A percentile compares a stretch with the other conserved stretches of the same genome.
Evolutionary conservation across 2,113 vertebrate genomes (phyloP).

Genomic region (Tychaedon coryphoeus): DNA sequence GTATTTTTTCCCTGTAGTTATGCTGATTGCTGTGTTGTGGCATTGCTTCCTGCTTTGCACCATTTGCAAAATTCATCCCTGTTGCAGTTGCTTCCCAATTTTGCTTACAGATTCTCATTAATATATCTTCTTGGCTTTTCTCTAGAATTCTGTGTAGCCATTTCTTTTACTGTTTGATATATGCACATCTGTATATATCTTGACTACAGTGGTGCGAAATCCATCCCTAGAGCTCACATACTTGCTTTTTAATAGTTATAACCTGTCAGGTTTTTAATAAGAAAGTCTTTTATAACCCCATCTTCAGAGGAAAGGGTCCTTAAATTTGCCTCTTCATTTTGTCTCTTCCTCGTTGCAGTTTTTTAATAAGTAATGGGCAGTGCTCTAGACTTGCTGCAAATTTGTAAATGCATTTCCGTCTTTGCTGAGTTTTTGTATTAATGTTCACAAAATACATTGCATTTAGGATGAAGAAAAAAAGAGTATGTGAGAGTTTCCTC

Average conservation of each 20-base stretch:
- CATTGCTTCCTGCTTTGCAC: background rate
- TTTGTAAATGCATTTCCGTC: background rate
- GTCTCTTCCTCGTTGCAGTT: background rate
- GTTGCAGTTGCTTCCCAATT: background rate
- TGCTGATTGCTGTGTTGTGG: background rate
- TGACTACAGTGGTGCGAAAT: background rate
- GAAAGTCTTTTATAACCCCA: conserved; percentile 17
- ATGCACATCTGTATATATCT: background rate
- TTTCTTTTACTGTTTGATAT: background rate
- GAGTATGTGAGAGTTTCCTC: background rate
- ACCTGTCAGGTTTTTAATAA: conserved; percentile 14
- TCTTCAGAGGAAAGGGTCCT: background rate
- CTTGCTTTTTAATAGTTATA: conserved; percentile 15
- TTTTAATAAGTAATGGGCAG: background rate
- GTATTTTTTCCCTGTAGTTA: fast-evolving
- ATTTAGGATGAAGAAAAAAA: background rate
- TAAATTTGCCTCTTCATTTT: conserved; percentile 25
- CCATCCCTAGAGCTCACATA: background rate
- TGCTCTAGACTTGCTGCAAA: background rate
- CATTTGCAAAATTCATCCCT: background rate
- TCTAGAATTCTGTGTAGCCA: background rate
- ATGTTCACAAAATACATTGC: background rate
- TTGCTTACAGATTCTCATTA: background rate
- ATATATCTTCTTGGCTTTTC: background rate
- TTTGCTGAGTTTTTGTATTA: background rate